Evolutionary conservation across 1,140 invertebrate species (phyloP).

Genomic region (Bacillus rossius): DNA sequence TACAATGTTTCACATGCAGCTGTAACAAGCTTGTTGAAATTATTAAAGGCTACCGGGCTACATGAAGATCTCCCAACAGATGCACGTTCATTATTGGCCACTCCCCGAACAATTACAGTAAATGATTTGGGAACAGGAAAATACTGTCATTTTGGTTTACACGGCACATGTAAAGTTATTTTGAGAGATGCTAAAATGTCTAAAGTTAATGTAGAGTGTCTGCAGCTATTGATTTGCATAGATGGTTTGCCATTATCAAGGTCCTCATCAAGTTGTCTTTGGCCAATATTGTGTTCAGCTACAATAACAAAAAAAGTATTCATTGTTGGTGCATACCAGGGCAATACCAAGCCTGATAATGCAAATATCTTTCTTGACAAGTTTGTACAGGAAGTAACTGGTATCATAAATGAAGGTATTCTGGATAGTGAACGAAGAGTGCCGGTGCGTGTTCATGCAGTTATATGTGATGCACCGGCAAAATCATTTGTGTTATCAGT

Average conservation of each 20-base stretch:
- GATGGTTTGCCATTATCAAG: constrained; percentile 18
- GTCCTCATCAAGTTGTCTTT: constrained; percentile 9
- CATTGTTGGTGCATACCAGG: constrained; percentile 16
- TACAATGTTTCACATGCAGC: too few relatives aligned
- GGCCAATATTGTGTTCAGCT: constrained; percentile 14
- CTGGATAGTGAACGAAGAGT: too few relatives aligned
- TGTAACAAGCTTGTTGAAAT: too few relatives aligned
- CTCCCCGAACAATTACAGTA: too few relatives aligned
- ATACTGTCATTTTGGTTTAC: neutral
- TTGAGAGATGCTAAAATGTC: neutral
- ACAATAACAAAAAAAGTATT: constrained; percentile 14
- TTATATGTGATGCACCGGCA: constrained; percentile 25
- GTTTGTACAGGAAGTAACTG: constrained; percentile 12
- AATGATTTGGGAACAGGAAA: neutral
- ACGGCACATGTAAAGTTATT: neutral
- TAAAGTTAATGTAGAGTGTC: neutral
- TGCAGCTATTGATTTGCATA: constrained; percentile 15
- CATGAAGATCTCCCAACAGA: too few relatives aligned
- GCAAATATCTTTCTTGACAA: constrained; percentile 13
- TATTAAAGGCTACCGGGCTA: too few relatives aligned
- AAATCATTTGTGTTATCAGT: constrained; percentile 15
- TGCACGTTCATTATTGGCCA: too few relatives aligned
- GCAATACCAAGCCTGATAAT: constrained; percentile 18
- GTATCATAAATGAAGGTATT: neutral
- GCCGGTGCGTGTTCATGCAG: neutral